Evolutionary conservation across 2,888 invertebrate genomes (phyloP).

Genomic region (Mythimna ferrago): DNA sequence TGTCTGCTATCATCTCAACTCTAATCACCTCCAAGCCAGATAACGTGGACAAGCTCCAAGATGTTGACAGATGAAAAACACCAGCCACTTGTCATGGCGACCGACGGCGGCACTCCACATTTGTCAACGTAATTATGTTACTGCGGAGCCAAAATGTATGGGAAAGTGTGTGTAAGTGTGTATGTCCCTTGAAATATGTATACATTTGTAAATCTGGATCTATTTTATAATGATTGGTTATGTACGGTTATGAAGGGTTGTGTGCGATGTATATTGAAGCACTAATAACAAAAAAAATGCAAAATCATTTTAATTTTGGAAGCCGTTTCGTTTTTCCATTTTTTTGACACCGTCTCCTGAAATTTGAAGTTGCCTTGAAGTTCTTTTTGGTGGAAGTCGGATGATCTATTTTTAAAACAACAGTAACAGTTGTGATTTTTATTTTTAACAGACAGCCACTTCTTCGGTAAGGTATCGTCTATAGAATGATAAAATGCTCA

Average conservation of each 20-base stretch:
- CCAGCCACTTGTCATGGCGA: constrained; percentile 21
- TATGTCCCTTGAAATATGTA: constrained; percentile 17
- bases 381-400: too few relatives aligned
- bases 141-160: constrained; percentile 26
- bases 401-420: too few relatives aligned
- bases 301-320: too few relatives aligned
- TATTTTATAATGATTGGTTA: constrained; percentile 18
- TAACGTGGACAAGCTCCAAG: background rate
- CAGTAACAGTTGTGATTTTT: too few relatives aligned
- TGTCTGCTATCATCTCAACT: background rate
- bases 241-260: background rate
- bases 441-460: too few relatives aligned
- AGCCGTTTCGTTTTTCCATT: too few relatives aligned
- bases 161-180: background rate
- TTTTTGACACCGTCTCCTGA: too few relatives aligned
- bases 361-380: too few relatives aligned
- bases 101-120: constrained; percentile 26
- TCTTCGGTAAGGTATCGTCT: too few relatives aligned
- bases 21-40: background rate
- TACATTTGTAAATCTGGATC: background rate
- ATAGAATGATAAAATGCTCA: too few relatives aligned
- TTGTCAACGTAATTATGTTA: constrained; percentile 60
- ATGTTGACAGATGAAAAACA: constrained; percentile 38
- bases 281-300: background rate
- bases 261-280: background rate